Evolutionary conservation across 2,797 vertebrate species (phyloP).

Genomic region (Poeciliopsis infans): DNA sequence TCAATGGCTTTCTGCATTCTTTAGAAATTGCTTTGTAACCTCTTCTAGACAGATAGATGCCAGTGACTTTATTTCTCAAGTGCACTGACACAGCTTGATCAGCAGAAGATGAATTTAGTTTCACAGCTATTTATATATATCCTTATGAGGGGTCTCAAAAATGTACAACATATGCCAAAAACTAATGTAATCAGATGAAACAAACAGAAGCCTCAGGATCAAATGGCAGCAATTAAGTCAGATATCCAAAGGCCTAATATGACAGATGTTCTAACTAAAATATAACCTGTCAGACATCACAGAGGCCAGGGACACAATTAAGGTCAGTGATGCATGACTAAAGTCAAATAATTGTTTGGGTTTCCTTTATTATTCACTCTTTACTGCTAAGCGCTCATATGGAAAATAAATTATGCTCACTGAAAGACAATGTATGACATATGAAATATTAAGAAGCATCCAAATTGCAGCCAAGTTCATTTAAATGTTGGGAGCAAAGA

Average conservation of each 20-base stretch:
- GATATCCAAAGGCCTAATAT: constrained; percentile 38
- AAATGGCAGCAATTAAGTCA: constrained; percentile 49
- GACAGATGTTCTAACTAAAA: constrained; percentile 73
- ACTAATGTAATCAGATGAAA: constrained; percentile 12
- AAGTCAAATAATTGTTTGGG: constrained; percentile 76
- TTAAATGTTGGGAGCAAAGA: constrained; percentile 58
- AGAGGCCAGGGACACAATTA: constrained; percentile 64
- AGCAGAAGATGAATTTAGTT: background rate
- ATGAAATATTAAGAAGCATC: constrained; percentile 63
- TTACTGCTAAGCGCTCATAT: constrained; percentile 58
- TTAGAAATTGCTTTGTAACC: background rate
- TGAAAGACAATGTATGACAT: constrained; percentile 60
- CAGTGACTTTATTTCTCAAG: background rate
- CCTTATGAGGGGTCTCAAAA: background rate
- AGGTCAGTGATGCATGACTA: constrained; percentile 59
- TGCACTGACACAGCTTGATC: background rate
- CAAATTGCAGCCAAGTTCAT: constrained; percentile 58
- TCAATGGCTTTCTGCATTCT: background rate
- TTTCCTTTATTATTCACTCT: constrained; percentile 70
- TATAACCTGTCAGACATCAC: constrained; percentile 59
- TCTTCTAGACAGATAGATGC: background rate
- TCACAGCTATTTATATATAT: background rate
- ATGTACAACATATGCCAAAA: constrained; percentile 7
- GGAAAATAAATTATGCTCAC: constrained; percentile 61
- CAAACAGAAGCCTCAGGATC: constrained; percentile 26